Evolutionary conservation across 2,888 invertebrate species (phyloP), one percentile per base, ranked within the genome.

Genomic region (Ophion slaviceki): DNA sequence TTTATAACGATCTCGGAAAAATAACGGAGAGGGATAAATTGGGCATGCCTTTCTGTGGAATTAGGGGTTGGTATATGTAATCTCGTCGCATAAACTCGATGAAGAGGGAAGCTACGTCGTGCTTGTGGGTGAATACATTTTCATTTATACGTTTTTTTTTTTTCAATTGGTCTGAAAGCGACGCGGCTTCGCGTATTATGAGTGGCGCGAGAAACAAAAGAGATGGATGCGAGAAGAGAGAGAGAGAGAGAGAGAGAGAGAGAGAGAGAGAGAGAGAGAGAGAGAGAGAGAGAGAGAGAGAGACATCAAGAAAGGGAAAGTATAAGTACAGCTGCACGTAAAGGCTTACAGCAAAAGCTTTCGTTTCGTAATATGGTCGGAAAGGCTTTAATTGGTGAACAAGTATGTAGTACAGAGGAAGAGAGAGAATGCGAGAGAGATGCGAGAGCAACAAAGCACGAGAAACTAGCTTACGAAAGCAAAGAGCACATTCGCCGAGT

Each of bases 351-450:
- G 70, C 70, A 59, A 28, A 81, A 79, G 70, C 70, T 57, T 61
- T 74, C 17, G 78, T 68, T 67, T 83, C 74, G 68, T 45, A 76
- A 84, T 76, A 84, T 66, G 70, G 80, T 59, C 76, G 71, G 53
- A 80, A 70, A 32, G 24, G 59, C 85, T 84, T 89, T 89, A 89
- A 89, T 89, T 89, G 88, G 83, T 87, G 81, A 82, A 84, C 84
- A 77, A 64, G 71, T 32, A 75, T 70, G 83, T 85, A 57, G 32
- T 61, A 14, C 14, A 53, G 14, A 70, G 47, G 24, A 28, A 57
- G n/a, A 47, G 47, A 45, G 36, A 36, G 8, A 57, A 11, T 24
- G 24, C 24, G 24, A 40, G 4, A 6, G 14, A 45, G 24, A 40
- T 6, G 28, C 14, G 75, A 76, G 64, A 64, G 61, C 70, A 36